These are phyloP conservation scores for Marmota flaviventris DNA, from an alignment of 2,113 vertebrate genomes.

Conservation along the genomic window DNA sequence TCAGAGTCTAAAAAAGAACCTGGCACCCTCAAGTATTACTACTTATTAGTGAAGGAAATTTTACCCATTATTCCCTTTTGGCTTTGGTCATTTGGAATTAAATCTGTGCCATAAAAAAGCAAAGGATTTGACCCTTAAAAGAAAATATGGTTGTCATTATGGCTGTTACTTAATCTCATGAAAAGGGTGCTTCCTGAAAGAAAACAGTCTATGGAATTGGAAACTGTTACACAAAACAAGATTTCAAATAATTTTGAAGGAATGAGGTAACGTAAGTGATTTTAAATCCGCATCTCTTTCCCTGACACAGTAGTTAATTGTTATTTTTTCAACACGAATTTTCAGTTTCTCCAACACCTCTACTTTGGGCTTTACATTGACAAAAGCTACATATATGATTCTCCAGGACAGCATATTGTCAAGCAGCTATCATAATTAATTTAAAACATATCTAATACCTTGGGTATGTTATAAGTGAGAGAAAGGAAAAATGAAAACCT, in stretches of 20 bases:
- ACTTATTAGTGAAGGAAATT: not conserved
- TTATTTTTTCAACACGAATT: not conserved
- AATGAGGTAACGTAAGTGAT: not conserved
- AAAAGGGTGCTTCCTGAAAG: not conserved
- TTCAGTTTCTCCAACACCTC: not conserved
- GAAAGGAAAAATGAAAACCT: not conserved
- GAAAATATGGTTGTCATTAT: not conserved
- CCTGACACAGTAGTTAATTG: not conserved
- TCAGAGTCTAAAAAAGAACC: not conserved
- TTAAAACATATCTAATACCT: not conserved
- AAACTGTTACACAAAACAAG: not conserved
- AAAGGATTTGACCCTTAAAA: not conserved
- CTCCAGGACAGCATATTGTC: not conserved
- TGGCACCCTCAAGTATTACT: not conserved
- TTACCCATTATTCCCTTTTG: conserved; percentile 25
- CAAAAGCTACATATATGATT: not conserved
- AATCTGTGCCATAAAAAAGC: conserved; percentile 15
- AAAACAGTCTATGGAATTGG: not conserved
- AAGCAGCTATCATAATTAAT: not conserved
- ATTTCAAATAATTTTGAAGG: not conserved
- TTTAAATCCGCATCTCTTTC: not conserved
- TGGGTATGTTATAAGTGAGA: not conserved
- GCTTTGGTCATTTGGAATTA: not conserved
- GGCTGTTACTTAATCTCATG: not conserved
- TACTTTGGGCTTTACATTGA: not conserved